Evolutionary conservation across 2,888 invertebrate species (phyloP).

Genomic region (Drosophila atroscutellata): DNA sequence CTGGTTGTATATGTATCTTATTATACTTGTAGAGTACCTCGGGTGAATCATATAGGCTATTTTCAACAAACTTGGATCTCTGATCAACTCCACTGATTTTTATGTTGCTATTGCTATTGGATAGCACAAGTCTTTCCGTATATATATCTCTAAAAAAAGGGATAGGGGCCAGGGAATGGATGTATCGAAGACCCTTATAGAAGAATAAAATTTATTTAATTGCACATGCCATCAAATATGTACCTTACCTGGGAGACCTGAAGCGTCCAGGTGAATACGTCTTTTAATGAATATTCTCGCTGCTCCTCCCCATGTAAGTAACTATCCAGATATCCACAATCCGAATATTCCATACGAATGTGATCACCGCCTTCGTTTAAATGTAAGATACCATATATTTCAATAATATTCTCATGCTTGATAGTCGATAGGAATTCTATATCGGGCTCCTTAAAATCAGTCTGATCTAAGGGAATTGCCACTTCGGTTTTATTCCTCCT

Average conservation of each 20-base stretch:
- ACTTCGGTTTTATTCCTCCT: not conserved
- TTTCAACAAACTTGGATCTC: rapidly evolving
- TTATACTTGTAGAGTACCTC: slow-evolving; percentile 4
- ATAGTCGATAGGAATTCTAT: not conserved
- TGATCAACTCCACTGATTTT: not conserved
- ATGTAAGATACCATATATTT: not conserved
- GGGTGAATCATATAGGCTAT: not conserved
- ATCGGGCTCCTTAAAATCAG: not conserved
- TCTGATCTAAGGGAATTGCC: not conserved
- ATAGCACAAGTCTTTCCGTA: not conserved
- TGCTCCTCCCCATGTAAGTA: slow-evolving; percentile 5
- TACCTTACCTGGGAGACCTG: slow-evolving; percentile 2
- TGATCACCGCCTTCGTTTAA: not conserved
- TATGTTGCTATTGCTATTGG: not conserved
- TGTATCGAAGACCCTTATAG: not conserved
- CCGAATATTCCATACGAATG: not conserved
- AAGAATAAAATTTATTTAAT: not conserved
- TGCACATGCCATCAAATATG: not conserved
- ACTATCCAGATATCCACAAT: not conserved
- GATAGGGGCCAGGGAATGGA: not conserved
- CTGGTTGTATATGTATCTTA: not conserved
- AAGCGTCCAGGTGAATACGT: slow-evolving; percentile 4
- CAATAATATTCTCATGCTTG: not conserved
- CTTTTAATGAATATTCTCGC: not conserved
- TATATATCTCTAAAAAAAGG: not conserved